Base-by-base conservation (phyloP, 2,113 vertebrate genomes). In the Lycaon pictus region DNA sequence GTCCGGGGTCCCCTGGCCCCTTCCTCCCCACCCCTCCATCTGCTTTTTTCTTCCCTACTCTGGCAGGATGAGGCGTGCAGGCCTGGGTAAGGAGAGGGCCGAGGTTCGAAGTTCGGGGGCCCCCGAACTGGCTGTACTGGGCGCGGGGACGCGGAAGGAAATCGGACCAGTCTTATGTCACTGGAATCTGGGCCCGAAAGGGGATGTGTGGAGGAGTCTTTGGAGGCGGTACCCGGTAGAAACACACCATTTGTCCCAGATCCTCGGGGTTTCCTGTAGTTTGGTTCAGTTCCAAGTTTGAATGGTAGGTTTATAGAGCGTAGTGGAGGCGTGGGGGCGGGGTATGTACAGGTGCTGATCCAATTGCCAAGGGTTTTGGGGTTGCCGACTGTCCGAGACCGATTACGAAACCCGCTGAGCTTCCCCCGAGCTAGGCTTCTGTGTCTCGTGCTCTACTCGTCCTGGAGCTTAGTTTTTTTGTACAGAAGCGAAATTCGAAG, bases 41-140 rank as follows among this genome's bases (percentile, higher is more conserved):
- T 16, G 37, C 81, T 88, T 85, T 85, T 90, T 1, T 23, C n/a
- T 65, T 92, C 48, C 22, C 4, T 60, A 35, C 27, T 88, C 87
- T 77, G 92, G 69, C 95, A 95, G 96, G 85, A 98, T 98, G 98
- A 98, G 98, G 96, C 98, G 98, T 95, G 94, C 98, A 90, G 98
- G 98, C 97, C 90, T 98, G 96, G 98, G 98, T 98, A 97, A 98
- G 98, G 85, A 88, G 92, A 92, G 86, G 81, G 65, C 80, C 56
- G 72, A 92, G 56, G 48, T 82, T 95, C 43, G 51, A 95, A 95
- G 80, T 95, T 96, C 77, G 69, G 94, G 88, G 60, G 23, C 23
- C n/a, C 48, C 48, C 12, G n/a, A 71, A 43, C 77, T n/a, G 17
- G 17, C 11, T 0, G 11, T 82, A 51, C 10, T 32, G 37, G 83